Evolutionary conservation across 2,113 vertebrate genomes (phyloP).

Genomic region (Thermophis baileyi): DNA sequence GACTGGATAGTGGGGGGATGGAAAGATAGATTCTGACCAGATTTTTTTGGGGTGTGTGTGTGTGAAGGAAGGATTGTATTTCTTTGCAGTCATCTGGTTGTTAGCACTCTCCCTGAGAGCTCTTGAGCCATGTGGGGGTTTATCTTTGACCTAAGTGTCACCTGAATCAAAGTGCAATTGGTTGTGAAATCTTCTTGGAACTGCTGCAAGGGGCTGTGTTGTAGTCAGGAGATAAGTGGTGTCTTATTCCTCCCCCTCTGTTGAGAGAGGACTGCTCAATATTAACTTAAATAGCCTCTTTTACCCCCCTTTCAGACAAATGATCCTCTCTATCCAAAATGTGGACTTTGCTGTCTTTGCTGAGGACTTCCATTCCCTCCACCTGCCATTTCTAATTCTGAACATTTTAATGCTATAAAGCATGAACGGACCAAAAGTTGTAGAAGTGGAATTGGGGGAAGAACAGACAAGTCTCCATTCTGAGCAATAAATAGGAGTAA

Average conservation of each 20-base stretch:
- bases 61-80: neutral
- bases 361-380: neutral
- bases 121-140: neutral
- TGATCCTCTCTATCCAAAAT: neutral
- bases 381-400: neutral
- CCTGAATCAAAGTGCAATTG: neutral
- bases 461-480: neutral
- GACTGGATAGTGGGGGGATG: neutral
- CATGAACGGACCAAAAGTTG: neutral
- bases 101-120: neutral
- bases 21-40: neutral
- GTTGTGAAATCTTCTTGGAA: neutral
- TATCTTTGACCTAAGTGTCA: neutral
- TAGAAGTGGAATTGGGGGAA: neutral
- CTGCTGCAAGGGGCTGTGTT: neutral
- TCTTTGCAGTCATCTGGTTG: neutral
- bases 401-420: neutral
- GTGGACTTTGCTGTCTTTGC: neutral
- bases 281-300: neutral
- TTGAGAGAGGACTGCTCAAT: neutral
- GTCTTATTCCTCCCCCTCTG: neutral
- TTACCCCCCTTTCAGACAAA: neutral
- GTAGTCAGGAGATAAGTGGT: neutral
- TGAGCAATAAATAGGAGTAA: neutral
- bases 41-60: neutral